Evolutionary conservation across 2,888 invertebrate species (phyloP).

Genomic region (Nasonovia ribisnigri): DNA sequence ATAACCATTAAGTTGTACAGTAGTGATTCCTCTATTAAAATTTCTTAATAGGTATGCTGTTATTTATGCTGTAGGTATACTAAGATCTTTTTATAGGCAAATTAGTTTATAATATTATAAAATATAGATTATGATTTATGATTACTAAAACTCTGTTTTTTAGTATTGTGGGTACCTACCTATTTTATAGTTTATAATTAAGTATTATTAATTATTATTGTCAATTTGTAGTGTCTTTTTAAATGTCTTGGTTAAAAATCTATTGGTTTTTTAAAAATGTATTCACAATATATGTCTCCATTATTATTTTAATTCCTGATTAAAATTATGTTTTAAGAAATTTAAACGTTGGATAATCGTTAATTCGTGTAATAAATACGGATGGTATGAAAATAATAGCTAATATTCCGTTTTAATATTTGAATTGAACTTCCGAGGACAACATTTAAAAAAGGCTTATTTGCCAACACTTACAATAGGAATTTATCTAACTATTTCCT

Average conservation of each 20-base stretch:
- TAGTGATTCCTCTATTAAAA: not conserved
- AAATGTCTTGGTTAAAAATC: not conserved
- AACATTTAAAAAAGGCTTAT: not conserved
- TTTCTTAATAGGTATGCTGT: not conserved
- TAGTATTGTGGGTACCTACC: not conserved
- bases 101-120: not conserved
- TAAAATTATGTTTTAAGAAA: not conserved
- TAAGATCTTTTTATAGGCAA: not conserved
- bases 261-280: not conserved
- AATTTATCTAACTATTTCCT: not conserved
- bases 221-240: not conserved
- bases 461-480: not conserved
- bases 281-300: not conserved
- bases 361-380: not conserved
- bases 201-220: not conserved
- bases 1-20: no score
- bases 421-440: not conserved
- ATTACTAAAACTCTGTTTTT: not conserved
- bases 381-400: not conserved
- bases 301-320: not conserved
- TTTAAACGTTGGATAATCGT: no score
- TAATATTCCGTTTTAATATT: not conserved
- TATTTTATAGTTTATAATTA: not conserved
- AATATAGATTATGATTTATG: not conserved
- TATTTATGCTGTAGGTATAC: not conserved